A percentile compares a stretch with the other conserved stretches of the same genome.
phyloP scores from a whole-genome alignment of 37 sponge, comb jelly and placozoan species.

The Agelas oroides region DNA sequence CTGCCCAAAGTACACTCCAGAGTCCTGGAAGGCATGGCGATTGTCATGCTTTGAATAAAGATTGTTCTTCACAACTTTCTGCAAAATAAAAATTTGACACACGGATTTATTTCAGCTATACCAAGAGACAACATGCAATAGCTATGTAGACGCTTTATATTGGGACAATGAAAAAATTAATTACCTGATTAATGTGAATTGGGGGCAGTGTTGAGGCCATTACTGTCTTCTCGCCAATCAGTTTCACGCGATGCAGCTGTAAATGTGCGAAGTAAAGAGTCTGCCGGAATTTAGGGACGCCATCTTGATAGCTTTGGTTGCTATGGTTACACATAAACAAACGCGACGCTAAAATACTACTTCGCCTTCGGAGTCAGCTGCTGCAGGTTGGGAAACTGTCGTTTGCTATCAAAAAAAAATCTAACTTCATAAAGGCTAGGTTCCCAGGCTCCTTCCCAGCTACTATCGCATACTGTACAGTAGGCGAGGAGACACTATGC shows the following conservation, averaged over 20 bases:
- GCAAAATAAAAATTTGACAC: neutral
- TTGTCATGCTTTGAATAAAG: slow-evolving; percentile 84
- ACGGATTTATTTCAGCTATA: neutral
- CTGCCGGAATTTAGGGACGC: too few species aligned
- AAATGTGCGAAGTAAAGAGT: neutral
- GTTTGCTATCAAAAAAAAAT: too few species aligned
- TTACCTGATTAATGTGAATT: neutral
- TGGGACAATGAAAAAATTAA: neutral
- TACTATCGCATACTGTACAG: too few species aligned
- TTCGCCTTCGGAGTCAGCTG: too few species aligned
- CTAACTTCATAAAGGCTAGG: too few species aligned
- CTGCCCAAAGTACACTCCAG: slow-evolving; percentile 73
- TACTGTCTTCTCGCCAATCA: neutral
- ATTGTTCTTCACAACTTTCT: slow-evolving; percentile 43
- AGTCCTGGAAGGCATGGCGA: slow-evolving; percentile 58
- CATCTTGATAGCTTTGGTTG: too few species aligned
- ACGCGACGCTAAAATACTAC: too few species aligned
- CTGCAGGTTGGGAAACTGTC: too few species aligned
- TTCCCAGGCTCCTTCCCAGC: too few species aligned
- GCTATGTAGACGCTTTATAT: too few species aligned
- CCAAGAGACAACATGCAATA: neutral
- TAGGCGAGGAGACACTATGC: too few species aligned
- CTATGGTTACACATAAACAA: too few species aligned
- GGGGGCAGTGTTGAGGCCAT: slow-evolving; percentile 15
- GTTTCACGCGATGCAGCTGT: neutral